These are phyloP conservation scores for Aleiodes testaceus DNA, from an alignment of 2,888 invertebrate species.

Conservation along the genomic window DNA sequence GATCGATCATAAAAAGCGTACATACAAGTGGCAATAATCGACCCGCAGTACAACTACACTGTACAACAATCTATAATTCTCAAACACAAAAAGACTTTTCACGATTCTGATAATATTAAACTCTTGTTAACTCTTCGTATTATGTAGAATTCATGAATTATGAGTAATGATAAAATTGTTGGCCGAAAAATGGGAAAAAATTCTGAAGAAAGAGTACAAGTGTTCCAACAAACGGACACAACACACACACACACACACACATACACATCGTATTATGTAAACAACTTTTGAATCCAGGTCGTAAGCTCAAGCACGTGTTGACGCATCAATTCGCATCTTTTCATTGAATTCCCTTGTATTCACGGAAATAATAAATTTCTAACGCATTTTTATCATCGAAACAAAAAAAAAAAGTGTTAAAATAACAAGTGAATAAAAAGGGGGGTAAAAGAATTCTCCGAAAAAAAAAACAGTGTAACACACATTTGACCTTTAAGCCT, in stretches of 20 bases:
- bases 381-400: not conserved
- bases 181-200: not conserved
- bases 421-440: not conserved
- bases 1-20: conserved; percentile 38
- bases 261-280: conserved; percentile 14
- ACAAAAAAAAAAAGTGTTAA: conserved; percentile 3
- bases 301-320: conserved; percentile 31
- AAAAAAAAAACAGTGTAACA: not conserved
- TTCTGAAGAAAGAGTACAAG: conserved; percentile 5
- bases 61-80: not conserved
- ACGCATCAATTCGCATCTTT: conserved; percentile 17
- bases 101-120: conserved; percentile 1
- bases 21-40: conserved; percentile 22
- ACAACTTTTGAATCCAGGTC: conserved; percentile 30
- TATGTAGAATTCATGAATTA: not conserved
- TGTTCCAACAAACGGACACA: not conserved
- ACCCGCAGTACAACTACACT: conserved; percentile 23
- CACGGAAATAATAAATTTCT: too few species aligned
- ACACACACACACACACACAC: not conserved
- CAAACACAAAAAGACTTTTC: not conserved
- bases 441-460: not conserved
- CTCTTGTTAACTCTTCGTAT: not conserved
- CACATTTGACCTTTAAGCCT: not conserved
- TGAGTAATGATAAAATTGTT: not conserved
- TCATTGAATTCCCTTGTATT: too few species aligned